Percentiles rank a stretch among this genome's conserved stretches.
Evolutionary conservation across 2,797 vertebrate species (phyloP).

Genomic region (Ptychadena robeensis): DNA sequence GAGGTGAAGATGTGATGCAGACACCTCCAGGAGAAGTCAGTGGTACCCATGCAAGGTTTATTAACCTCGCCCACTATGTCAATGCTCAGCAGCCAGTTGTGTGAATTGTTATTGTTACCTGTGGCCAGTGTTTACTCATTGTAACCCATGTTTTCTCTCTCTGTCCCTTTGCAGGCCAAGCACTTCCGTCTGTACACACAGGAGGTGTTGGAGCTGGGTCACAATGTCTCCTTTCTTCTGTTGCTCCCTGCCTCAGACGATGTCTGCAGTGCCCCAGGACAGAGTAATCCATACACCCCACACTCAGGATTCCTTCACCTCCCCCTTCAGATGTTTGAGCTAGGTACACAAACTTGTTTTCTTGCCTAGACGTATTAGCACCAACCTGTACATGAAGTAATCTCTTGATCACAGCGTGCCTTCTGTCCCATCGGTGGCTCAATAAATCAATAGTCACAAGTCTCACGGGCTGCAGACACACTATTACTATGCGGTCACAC

Average conservation of each 20-base stretch:
- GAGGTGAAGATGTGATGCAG: background rate
- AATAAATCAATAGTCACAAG: slow-evolving; percentile 82
- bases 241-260: slow-evolving; percentile 93
- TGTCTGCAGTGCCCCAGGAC: slow-evolving; percentile 96
- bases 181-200: slow-evolving; percentile 96
- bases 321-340: slow-evolving; percentile 98
- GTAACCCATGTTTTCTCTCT: slow-evolving; percentile 77
- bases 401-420: slow-evolving; percentile 77
- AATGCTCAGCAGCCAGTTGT: slow-evolving; percentile 65
- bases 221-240: slow-evolving; percentile 97
- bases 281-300: slow-evolving; percentile 93
- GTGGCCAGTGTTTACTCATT: slow-evolving; percentile 79
- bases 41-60: background rate
- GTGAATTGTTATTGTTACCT: slow-evolving; percentile 69
- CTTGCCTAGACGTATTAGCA: slow-evolving; percentile 83
- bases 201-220: slow-evolving; percentile 96
- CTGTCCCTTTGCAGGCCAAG: slow-evolving; percentile 87
- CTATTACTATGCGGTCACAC: slow-evolving; percentile 19
- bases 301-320: slow-evolving; percentile 96
- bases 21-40: background rate
- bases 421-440: slow-evolving; percentile 77
- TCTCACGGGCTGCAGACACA: slow-evolving; percentile 16
- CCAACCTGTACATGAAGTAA: slow-evolving; percentile 76
- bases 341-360: slow-evolving; percentile 90
- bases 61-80: too few species aligned